Evolutionary conservation across 2,113 vertebrate species (phyloP), one percentile per base, ranked within the genome.

Genomic region (Grantiella picta): DNA sequence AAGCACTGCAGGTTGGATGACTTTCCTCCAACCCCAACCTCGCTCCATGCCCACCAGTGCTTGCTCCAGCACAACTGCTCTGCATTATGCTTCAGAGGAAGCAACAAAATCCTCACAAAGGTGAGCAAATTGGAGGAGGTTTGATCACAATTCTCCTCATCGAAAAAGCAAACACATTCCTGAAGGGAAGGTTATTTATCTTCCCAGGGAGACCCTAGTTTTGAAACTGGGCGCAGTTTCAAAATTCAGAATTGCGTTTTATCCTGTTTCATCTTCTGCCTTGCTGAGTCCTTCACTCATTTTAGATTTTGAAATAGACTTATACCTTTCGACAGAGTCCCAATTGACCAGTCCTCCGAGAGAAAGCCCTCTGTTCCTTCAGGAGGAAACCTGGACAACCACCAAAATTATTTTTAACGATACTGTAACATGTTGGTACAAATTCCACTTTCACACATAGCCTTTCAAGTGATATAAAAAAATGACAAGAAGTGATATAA

Each of bases 331-430:
- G 6, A 76, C 76, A 78, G 78, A 75, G 64, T 40, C 89, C 90
- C 76, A 92, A 53, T 92, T 93, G 92, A 94, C 66, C 88, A 92
- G 85, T 66, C 52, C 95, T 89, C 56, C 0, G 1, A 75, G 45
- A 95, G 44, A 73, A 91, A 90, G 40, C 64, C 82, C 76, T 66
- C 85, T 94, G 65, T 49, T 90, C 88, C 64, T 93, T 21, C 68
- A 59, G 59, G 23, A 90, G 21, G 24, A 90, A 92, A 88, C 49
- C 68, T 96, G 96, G 85, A 81, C 60, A 92, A 14, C 28, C 83
- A 91, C 52, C 82, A 79, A 52, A 86, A 71, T 86, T 90, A 90
- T 84, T 94, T 96, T 90, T 94, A 92, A 89, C 88, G 49, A 8
- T 19, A 9, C 56, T 71, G 31, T 28, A 93, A 86, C 11, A 0